These are phyloP conservation scores for Mystacornis crossleyi DNA, from an alignment of 2,113 vertebrate species.

Conservation along the genomic window DNA sequence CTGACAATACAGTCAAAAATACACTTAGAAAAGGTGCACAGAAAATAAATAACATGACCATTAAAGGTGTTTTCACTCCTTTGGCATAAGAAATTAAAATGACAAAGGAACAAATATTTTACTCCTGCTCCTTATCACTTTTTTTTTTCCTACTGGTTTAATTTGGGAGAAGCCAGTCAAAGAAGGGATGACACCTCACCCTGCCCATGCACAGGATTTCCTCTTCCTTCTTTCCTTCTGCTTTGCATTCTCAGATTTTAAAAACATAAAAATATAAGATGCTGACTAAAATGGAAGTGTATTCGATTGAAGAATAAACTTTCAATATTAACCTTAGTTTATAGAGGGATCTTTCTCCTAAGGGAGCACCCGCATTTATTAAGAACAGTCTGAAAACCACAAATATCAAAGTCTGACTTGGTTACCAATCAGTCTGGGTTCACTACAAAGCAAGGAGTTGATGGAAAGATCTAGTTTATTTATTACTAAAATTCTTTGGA, in stretches of 20 bases:
- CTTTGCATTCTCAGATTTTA: background rate
- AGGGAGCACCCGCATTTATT: background rate
- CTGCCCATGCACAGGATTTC: background rate
- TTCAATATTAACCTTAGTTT: background rate
- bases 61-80: background rate
- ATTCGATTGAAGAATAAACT: background rate
- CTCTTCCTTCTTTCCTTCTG: background rate
- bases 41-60: background rate
- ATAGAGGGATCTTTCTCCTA: background rate
- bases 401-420: background rate
- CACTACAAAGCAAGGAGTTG: background rate
- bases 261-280: background rate
- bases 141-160: background rate
- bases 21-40: background rate
- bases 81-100: background rate
- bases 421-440: background rate
- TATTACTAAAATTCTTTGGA: background rate
- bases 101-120: background rate
- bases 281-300: background rate
- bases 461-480: background rate
- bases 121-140: background rate
- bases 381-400: background rate
- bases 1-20: background rate
- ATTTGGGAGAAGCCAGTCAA: background rate
- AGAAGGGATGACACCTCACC: background rate